phyloP scores from a whole-genome alignment of 2,113 vertebrate species.

The Brienomyrus longianalis region DNA sequence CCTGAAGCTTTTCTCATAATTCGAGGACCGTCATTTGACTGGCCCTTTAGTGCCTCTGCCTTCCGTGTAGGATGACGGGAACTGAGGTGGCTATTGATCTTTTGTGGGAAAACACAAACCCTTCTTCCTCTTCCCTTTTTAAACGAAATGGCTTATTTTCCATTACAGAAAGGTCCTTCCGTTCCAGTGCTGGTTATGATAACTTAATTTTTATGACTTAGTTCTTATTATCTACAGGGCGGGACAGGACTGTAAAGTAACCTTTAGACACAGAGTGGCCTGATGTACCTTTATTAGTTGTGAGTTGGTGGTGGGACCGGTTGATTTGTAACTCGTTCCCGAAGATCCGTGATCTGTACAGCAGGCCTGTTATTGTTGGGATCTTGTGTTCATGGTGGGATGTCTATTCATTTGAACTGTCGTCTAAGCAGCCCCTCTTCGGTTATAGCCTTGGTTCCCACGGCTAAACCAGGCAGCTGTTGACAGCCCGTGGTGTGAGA shows the following conservation, averaged over 20 bases:
- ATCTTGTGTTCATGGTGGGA: neutral
- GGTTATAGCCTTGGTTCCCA: neutral
- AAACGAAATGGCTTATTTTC: neutral
- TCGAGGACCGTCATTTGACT: neutral
- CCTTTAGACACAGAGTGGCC: neutral
- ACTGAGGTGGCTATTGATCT: neutral
- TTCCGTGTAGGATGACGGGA: neutral
- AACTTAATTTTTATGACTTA: neutral
- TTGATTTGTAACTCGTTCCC: neutral
- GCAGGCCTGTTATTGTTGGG: neutral
- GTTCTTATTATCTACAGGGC: neutral
- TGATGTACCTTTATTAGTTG: neutral
- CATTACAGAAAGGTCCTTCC: neutral
- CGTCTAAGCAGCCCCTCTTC: neutral
- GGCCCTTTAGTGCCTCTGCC: neutral
- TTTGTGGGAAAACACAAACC: neutral
- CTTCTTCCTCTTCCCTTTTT: neutral
- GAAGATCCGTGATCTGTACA: neutral
- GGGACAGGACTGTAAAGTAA: neutral
- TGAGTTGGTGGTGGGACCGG: neutral
- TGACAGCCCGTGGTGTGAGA: neutral
- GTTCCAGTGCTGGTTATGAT: neutral
- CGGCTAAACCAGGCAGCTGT: neutral
- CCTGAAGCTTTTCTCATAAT: slow-evolving; percentile 14
- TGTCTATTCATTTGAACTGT: neutral